Evolutionary conservation across 2,888 invertebrate genomes (phyloP), one percentile per base, ranked within the genome.

Genomic region (Fabriciana adippe): DNA sequence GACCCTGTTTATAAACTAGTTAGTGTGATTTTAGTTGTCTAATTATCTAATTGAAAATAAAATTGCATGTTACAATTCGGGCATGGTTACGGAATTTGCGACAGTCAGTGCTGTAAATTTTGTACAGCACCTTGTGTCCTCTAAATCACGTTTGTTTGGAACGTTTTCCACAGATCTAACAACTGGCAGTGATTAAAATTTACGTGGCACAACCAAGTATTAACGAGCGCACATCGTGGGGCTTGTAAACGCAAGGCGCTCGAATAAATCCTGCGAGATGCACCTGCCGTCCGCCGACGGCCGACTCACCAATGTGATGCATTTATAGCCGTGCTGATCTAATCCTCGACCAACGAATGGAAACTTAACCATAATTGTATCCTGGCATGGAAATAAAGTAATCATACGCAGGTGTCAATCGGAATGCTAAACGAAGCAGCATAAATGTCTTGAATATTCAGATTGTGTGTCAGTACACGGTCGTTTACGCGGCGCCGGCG

Each of bases 401-500:
- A 87, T 86, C 84, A 81, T 81, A 81, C 82, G 84, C 91, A 90
- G 89, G 90, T 91, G 90, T 88, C 83, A 82, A 82, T 72, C 81
- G 83, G 88, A 90, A 90, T 90, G 85, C 83, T 86, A 88, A 91
- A 85, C 84, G 89, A 86, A 82, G 77, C 81, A 84, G 83, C 81
- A 86, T 88, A 89, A 87, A 89, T 85, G 85, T 85, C 89, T 90
- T 92, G 90, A 92, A 92, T 92, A 92, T 92, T 92, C 90, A 92
- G 90, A 91, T 90, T 88, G 87, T 88, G 80, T 89, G 89, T 87
- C 89, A 85, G 89, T 90, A 90, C 90, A 90, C 81, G 90, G 89
- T 86, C 92, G 90, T 93, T 93, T 93, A 92, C 89, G 91, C 93
- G 93, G 93, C 94, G 93, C 91, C 93, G 93, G 93, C 94, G 93